Percentiles rank a stretch among this genome's conserved stretches.
Conservation (phyloP, 2,888 invertebrate species). For the Ryuthela nishihirai region DNA sequence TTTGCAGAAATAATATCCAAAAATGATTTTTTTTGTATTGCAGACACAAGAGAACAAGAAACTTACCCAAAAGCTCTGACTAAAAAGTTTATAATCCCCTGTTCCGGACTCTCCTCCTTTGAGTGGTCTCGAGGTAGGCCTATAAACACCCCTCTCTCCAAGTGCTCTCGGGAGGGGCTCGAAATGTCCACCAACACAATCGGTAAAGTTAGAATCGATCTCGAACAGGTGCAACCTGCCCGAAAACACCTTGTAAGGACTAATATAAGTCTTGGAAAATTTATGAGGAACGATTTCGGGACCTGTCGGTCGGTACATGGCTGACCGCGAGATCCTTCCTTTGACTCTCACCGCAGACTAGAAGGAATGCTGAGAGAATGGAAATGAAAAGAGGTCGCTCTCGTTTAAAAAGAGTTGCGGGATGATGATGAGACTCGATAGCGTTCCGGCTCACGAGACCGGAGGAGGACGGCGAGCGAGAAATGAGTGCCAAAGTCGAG, state of each 20-base stretch:
- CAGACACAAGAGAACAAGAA: background rate
- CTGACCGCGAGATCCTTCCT: background rate
- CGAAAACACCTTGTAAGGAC: constrained; percentile 22
- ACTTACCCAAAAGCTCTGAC: constrained; percentile 34
- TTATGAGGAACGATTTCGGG: constrained; percentile 23
- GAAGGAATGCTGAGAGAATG: constrained; percentile 5
- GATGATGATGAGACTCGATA: too few species aligned
- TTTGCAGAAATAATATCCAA: too few species aligned
- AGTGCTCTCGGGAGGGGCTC: background rate
- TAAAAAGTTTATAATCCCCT: constrained; percentile 22
- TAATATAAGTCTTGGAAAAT: constrained; percentile 20
- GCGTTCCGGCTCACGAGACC: too few species aligned
- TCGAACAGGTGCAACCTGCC: constrained; percentile 23
- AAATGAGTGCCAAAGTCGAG: too few species aligned
- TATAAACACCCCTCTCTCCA: constrained; percentile 14
- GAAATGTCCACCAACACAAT: constrained; percentile 1
- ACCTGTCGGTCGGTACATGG: constrained; percentile 2
- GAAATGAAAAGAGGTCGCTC: too few species aligned
- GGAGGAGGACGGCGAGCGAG: too few species aligned
- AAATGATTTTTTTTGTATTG: too few species aligned
- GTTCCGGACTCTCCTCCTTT: constrained; percentile 24
- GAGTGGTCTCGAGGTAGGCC: constrained; percentile 10
- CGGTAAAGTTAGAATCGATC: constrained; percentile 19
- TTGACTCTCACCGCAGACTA: background rate
- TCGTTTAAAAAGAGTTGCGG: too few species aligned